Conservation (phyloP, 2,113 vertebrate genomes). For the Chaetodon trifascialis region DNA sequence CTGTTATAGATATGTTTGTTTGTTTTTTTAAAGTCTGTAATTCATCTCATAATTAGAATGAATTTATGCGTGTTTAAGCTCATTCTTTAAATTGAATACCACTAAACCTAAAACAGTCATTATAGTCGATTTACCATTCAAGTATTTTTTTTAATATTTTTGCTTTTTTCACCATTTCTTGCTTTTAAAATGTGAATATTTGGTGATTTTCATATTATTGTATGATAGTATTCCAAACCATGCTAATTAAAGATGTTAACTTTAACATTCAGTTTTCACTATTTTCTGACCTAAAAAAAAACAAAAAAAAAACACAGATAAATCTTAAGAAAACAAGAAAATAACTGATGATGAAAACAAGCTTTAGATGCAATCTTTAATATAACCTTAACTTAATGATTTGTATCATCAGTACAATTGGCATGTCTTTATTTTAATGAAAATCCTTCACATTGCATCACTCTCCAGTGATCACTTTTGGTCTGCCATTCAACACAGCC, state of each 20-base stretch:
- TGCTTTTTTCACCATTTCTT: background rate
- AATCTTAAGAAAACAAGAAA: background rate
- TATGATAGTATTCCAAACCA: background rate
- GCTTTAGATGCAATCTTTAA: background rate
- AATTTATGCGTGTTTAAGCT: background rate
- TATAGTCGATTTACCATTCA: too few relatives aligned
- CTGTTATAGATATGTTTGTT: background rate
- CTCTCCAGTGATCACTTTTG: slow-evolving; percentile 77
- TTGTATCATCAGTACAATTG: background rate
- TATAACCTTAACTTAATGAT: too few relatives aligned
- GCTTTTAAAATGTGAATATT: background rate
- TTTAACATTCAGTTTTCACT: background rate
- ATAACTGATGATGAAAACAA: background rate
- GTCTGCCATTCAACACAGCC: slow-evolving; percentile 52
- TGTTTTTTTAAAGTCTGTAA: too few relatives aligned
- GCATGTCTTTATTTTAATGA: background rate
- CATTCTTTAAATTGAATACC: background rate
- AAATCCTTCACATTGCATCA: slow-evolving; percentile 68
- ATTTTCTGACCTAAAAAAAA: background rate
- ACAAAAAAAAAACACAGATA: background rate
- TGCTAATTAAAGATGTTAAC: background rate
- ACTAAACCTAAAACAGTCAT: background rate
- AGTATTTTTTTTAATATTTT: background rate
- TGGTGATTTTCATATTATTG: background rate
- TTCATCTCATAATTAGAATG: background rate